Base-by-base conservation (phyloP, 2,113 vertebrate genomes). In the Triplophysa siluroides region DNA sequence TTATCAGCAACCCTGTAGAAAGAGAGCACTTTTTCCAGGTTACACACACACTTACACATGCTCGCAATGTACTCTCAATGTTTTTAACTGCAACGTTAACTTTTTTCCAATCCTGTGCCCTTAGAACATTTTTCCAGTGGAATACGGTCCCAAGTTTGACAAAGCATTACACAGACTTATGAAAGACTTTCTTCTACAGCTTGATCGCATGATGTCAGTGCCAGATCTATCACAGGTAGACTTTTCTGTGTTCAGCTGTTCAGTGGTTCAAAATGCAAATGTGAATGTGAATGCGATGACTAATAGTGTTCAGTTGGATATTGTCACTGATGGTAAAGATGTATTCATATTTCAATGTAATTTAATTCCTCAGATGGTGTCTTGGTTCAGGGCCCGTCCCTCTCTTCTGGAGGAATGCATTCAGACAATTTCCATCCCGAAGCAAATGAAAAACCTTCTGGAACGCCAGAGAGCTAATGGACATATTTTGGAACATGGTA, bases 141-240 rank as follows among this genome's bases (percentile, higher is more conserved):
- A 95, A 63, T 96, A 95, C 54, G 95, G 95, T 10, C 86, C 92
- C 9, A 74, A 82, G 2, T 96, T 94, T 68, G 79, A 94, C 45
- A 72, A 66, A 4, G 93, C 91, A 2, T 78, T 95, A 45, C 91
- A 94, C 52, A 84, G 88, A 41, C 89, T 95, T 8, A 75, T 95
- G 54, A 92, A 91, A 85, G 92, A 94, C 83, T 90, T 94, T 24
- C 79, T 96, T 1, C 89, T 87, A 74, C 92, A 92, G 19, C 83
- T 96, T 75, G 94, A 94, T 60, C 90, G 86, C 76, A 77, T 91
- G 56, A 67, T 92, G 23, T 88, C 90, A 4, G 64, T 89, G 9
- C 92, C 90, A 58, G 89, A 92, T 69, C 83, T 93, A 19, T 89
- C 89, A 65, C 90, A 93, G 92, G 92, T 93, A 75, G 47, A 29